phyloP scores from a whole-genome alignment of 1,140 invertebrate species.

The Drosophila oshimai region DNA sequence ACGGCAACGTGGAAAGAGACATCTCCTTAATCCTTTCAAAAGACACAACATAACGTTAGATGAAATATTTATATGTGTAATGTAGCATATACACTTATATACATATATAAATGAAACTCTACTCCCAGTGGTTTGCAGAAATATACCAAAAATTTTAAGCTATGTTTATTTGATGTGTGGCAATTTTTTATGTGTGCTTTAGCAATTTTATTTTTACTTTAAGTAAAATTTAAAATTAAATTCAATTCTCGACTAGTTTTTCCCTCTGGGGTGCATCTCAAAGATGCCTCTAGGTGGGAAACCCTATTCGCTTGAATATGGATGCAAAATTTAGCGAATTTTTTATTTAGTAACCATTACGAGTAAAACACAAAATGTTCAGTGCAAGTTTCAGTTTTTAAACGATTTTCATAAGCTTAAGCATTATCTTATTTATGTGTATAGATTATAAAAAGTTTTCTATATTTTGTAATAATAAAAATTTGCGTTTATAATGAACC shows the following conservation, averaged over 20 bases:
- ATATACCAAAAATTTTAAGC: slow-evolving; percentile 77
- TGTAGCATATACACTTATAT: slow-evolving; percentile 49
- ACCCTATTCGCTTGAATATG: slow-evolving; percentile 22
- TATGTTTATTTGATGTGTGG: slow-evolving; percentile 78
- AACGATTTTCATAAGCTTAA: slow-evolving; percentile 66
- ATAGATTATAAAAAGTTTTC: slow-evolving; percentile 69
- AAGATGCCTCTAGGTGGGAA: slow-evolving; percentile 35
- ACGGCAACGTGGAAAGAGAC: neutral
- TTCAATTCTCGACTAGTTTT: slow-evolving; percentile 29
- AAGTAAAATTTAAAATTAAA: slow-evolving; percentile 72
- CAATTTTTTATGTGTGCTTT: slow-evolving; percentile 75
- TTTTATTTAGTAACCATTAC: slow-evolving; percentile 53
- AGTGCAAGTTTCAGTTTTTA: slow-evolving; percentile 77
- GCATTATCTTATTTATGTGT: slow-evolving; percentile 79
- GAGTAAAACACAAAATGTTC: slow-evolving; percentile 49
- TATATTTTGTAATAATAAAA: slow-evolving; percentile 81
- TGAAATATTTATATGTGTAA: slow-evolving; percentile 71
- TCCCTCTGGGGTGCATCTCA: slow-evolving; percentile 21
- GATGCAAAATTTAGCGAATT: slow-evolving; percentile 75
- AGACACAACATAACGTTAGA: slow-evolving; percentile 59
- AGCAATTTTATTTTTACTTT: slow-evolving; percentile 78
- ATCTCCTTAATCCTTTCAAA: slow-evolving; percentile 26
- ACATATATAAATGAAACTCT: slow-evolving; percentile 53
- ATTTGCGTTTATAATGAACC: slow-evolving; percentile 69
- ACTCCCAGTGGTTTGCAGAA: slow-evolving; percentile 79